Evolutionary conservation across 92 coral and sea anemone species (phyloP), one percentile per base, ranked within the genome.

Genomic region (Scolanthus callimorphus): DNA sequence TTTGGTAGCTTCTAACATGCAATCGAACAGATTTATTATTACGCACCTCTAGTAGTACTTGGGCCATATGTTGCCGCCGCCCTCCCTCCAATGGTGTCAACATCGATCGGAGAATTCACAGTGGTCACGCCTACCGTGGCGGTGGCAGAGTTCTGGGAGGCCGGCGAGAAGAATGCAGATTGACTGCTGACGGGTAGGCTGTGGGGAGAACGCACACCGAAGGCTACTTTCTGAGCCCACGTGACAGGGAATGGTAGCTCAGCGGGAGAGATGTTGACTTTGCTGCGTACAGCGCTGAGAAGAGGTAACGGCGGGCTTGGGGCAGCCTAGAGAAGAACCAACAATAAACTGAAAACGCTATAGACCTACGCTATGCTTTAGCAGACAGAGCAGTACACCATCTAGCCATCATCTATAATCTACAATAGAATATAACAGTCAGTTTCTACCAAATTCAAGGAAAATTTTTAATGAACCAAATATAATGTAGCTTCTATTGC

Each of bases 151-250:
- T 15, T 15, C 6, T 6, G 15, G 9, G 6, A 15, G 43, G 9
- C 15, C 15, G 43, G 43, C 15, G 43, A 34, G 15, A 34, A 34
- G 43, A 34, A 34, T 34, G 43, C 9, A 34, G 6, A 6, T 6
- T 6, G 9, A 34, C 43, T 6, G 43, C 15, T 34, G 9, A 34
- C 6, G 6, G 43, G 9, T 6, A 15, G 43, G 15, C 9, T 6
- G 6, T 15, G 9, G 15, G 43, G 43, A 6, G 43, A 39, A 29
- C 74, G 64, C 10, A 57, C 34, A 17, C 76, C 71, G 0, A 24
- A 31, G 30, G 87, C 75, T 24, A 80, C 87, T 48, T 53, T 74
- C 60, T 64, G 74, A 1, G 87, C 87, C 87, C 87, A 80, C 0
- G 77, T 74, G 52, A 55, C 71, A n/a, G 56, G 71, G n/a, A 74